Evolutionary conservation across 2,113 vertebrate genomes (phyloP), one percentile per base, ranked within the genome.

Genomic region (Steatornis caripensis): DNA sequence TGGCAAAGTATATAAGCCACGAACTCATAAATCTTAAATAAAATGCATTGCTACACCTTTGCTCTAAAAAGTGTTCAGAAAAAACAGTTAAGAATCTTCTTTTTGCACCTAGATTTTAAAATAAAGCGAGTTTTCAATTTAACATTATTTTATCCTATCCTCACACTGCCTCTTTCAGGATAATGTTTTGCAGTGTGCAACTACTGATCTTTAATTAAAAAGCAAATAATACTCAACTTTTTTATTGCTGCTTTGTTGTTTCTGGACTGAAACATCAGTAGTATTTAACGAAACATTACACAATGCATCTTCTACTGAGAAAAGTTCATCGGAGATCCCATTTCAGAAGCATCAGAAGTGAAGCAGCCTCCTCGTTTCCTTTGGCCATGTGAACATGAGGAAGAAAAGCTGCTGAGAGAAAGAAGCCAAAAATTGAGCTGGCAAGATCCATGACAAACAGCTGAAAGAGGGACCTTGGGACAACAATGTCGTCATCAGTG

Each of bases 401-500:
- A 93, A 84, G 53, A 74, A 81, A 92, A 87, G 74, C 60, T 79
- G 66, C 65, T 79, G 61, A 84, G 54, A 91, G 77, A 87, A 92
- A 86, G 60, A 74, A 94, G 84, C 72, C 90, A 92, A 96, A 82
- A 81, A 37, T 15, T 19, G 79, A 89, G 64, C 68, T 89, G 68
- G 79, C 85, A 95, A 86, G 80, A 86, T 46, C 75, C 76, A 84
- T 64, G 85, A 91, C 41, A 94, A 92, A 71, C 79, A 95, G 80
- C 88, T 92, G 79, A 94, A 93, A 80, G 61, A 93, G 24, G 60
- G 76, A 86, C 65, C 60, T 80, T 84, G 83, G 92, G n/a, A 93
- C 89, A 93, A 83, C 41, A 39, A 24, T 74, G 62, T 92, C 34
- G 0, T 95, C 96, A 95, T 81, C 79, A 46, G 24, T 18, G 34